phyloP scores from a whole-genome alignment of 2,113 vertebrate species.

The Crotophaga sulcirostris region DNA sequence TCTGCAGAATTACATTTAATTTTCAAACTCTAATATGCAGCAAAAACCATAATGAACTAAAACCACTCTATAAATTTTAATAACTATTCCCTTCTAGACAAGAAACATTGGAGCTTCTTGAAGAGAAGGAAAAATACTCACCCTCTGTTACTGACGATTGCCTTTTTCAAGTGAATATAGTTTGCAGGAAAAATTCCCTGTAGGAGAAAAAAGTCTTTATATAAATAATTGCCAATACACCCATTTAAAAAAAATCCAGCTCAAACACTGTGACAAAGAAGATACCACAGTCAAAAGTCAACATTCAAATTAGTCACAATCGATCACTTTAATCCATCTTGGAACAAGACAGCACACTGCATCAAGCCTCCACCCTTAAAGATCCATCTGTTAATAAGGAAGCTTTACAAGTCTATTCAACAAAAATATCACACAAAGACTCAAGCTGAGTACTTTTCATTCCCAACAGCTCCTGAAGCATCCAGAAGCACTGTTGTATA shows the following conservation, averaged over 20 bases:
- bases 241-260: not conserved
- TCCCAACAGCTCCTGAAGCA: not conserved
- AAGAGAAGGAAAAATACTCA: conserved; percentile 67
- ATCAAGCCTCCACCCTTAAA: not conserved
- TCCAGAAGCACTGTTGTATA: not conserved
- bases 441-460: not conserved
- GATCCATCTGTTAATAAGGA: not conserved
- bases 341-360: not conserved
- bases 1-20: not conserved
- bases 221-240: not conserved
- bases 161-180: conserved; percentile 85
- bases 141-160: conserved; percentile 84
- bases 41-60: not conserved
- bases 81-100: not conserved
- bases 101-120: not conserved
- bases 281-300: not conserved
- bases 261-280: not conserved
- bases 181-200: conserved; percentile 86
- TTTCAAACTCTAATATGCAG: not conserved
- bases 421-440: not conserved
- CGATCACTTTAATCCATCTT: not conserved
- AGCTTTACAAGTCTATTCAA: not conserved
- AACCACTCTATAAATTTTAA: not conserved
- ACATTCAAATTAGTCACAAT: not conserved
- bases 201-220: conserved; percentile 22